Evolutionary conservation across 2,113 vertebrate species (phyloP).

Genomic region (Heteronetta atricapilla): DNA sequence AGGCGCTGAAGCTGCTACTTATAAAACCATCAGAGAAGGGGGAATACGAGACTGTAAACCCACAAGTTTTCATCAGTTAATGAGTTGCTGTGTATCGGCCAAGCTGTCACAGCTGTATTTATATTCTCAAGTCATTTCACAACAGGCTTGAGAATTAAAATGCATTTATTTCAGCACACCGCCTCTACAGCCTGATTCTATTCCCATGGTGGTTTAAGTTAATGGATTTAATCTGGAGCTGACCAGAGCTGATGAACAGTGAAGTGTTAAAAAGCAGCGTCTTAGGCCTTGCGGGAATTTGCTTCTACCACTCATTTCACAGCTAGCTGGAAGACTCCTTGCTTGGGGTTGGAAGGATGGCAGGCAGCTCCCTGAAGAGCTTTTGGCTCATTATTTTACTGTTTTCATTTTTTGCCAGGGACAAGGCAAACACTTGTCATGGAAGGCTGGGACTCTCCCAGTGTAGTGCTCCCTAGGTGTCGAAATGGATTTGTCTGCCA

Average conservation of each 20-base stretch:
- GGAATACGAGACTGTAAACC: not conserved
- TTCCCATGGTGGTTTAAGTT: not conserved
- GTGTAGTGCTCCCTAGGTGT: not conserved
- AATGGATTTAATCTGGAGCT: not conserved
- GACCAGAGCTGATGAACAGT: not conserved
- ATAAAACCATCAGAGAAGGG: not conserved
- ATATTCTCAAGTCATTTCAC: not conserved
- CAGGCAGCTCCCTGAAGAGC: not conserved
- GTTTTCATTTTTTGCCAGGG: constrained; percentile 39
- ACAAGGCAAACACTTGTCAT: constrained; percentile 4
- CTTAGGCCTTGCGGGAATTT: not conserved
- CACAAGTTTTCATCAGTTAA: not conserved
- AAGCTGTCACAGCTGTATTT: not conserved
- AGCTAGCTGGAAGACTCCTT: not conserved
- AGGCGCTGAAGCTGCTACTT: not conserved
- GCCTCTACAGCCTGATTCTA: not conserved
- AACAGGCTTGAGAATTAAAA: not conserved
- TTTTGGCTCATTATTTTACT: constrained; percentile 33
- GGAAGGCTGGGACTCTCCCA: not conserved
- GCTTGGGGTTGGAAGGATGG: not conserved
- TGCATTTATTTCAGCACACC: not conserved
- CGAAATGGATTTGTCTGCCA: not conserved
- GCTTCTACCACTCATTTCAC: not conserved
- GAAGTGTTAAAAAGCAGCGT: not conserved
- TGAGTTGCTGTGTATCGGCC: not conserved